These are phyloP conservation scores for Ficedula albicollis DNA, from an alignment of 2,797 vertebrate species.

Conservation along the genomic window DNA sequence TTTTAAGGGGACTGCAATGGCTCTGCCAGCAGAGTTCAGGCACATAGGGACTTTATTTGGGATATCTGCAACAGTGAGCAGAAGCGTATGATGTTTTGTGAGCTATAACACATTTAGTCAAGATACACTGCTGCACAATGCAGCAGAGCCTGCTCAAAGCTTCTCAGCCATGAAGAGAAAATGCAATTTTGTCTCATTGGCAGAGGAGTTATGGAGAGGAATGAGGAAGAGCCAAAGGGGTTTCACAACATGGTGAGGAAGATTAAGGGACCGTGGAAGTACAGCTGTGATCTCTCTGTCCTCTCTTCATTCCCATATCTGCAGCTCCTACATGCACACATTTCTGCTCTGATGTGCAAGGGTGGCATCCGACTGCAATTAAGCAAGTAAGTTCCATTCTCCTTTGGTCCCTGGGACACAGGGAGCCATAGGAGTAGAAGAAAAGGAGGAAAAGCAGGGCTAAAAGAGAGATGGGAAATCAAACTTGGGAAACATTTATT, in stretches of 20 bases:
- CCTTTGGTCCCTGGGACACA: neutral
- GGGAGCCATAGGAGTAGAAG: neutral
- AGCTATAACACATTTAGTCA: neutral
- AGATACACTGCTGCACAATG: neutral
- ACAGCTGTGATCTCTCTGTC: neutral
- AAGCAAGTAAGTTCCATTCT: neutral
- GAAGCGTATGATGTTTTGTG: slow-evolving; percentile 39
- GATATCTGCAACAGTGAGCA: neutral
- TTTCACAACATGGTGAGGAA: neutral
- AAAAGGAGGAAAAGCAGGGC: neutral
- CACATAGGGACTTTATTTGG: neutral
- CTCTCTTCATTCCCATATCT: neutral
- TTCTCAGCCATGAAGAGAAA: slow-evolving; percentile 29
- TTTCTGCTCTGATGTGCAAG: neutral
- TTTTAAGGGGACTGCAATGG: neutral
- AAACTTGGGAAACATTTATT: neutral
- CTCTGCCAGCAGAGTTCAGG: neutral
- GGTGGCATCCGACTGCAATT: neutral
- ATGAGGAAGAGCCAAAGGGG: neutral
- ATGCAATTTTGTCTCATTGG: neutral
- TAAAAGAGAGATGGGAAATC: neutral
- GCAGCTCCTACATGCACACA: neutral
- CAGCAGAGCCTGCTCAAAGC: neutral
- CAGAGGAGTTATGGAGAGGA: neutral
- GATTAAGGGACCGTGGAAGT: neutral